phyloP scores from a whole-genome alignment of 2,797 vertebrate species.

The Poeciliopsis paucimaculata region DNA sequence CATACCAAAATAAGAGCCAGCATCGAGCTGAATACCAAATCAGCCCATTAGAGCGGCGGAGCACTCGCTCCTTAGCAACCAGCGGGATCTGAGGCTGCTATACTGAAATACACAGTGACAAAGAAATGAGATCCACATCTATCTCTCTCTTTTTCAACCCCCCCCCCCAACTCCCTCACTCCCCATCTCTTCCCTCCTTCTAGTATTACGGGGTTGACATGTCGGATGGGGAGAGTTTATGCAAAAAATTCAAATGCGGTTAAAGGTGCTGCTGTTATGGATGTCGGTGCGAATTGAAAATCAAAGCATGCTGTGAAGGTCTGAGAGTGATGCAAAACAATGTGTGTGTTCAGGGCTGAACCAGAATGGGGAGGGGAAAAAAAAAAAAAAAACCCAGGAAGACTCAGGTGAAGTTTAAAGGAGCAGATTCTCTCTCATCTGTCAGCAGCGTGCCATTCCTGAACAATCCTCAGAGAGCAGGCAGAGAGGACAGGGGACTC shows the following conservation, averaged over 20 bases:
- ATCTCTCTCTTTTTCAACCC: constrained; percentile 19
- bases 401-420: constrained; percentile 74
- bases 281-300: constrained; percentile 60
- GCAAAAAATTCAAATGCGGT: constrained; percentile 67
- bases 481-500: constrained; percentile 60
- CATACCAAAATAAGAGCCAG: constrained; percentile 99
- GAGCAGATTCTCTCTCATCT: constrained; percentile 62
- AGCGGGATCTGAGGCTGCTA: constrained; percentile 89
- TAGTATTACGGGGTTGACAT: constrained; percentile 67
- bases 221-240: constrained; percentile 60
- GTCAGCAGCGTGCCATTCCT: constrained; percentile 68
- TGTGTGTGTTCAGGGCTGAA: constrained; percentile 58
- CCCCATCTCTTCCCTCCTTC: constrained; percentile 24
- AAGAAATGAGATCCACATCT: constrained; percentile 79
- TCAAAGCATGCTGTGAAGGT: constrained; percentile 61
- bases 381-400: constrained; percentile 9
- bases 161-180: not conserved
- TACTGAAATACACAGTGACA: constrained; percentile 87
- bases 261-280: constrained; percentile 62
- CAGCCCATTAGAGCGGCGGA: constrained; percentile 95
- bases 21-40: constrained; percentile 97
- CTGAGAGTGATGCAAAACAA: constrained; percentile 44
- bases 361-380: constrained; percentile 15
- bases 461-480: constrained; percentile 50
- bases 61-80: constrained; percentile 97